A percentile compares a stretch with the other conserved stretches of the same genome.
Evolutionary conservation across 2,888 invertebrate species (phyloP).

Genomic region (Orthonevra nobilis): DNA sequence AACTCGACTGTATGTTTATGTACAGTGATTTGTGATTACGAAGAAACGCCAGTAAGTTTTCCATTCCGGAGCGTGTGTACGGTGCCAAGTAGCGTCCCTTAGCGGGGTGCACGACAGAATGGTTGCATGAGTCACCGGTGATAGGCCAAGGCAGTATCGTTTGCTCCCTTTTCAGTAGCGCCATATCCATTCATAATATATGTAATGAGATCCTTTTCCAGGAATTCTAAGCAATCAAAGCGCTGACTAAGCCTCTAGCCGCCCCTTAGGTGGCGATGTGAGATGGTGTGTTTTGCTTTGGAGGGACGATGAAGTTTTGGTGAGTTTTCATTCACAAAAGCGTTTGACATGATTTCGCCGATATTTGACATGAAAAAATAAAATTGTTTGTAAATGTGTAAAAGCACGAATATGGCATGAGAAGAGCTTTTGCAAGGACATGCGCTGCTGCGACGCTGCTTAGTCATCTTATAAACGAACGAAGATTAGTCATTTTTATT

Average conservation of each 20-base stretch:
- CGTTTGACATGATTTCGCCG: conserved; percentile 10
- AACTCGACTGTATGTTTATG: conserved; percentile 17
- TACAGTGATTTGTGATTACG: conserved; percentile 37
- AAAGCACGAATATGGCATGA: not conserved
- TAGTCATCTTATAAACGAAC: no score
- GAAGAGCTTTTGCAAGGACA: conserved; percentile 46
- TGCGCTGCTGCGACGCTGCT: conserved; percentile 4
- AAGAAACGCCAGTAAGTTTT: conserved; percentile 34
- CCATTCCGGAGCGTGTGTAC: conserved; percentile 26
- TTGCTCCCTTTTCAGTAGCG: conserved; percentile 8
- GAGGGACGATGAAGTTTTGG: conserved; percentile 5
- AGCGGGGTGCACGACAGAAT: conserved; percentile 17
- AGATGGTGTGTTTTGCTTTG: conserved; percentile 6
- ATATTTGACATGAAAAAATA: conserved; percentile 29
- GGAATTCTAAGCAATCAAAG: conserved; percentile 56
- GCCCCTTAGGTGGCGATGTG: conserved; percentile 17
- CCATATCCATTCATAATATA: conserved; percentile 64
- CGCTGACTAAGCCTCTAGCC: conserved; percentile 56
- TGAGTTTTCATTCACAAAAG: conserved; percentile 62
- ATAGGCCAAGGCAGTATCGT: conserved; percentile 7
- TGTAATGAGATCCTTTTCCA: conserved; percentile 67
- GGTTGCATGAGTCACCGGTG: conserved; percentile 46
- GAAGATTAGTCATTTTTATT: no score
- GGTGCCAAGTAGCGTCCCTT: not conserved
- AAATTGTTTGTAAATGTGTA: conserved; percentile 10